Evolutionary conservation across 2,113 vertebrate species (phyloP), one percentile per base, ranked within the genome.

Genomic region (Alaudala cheleensis): DNA sequence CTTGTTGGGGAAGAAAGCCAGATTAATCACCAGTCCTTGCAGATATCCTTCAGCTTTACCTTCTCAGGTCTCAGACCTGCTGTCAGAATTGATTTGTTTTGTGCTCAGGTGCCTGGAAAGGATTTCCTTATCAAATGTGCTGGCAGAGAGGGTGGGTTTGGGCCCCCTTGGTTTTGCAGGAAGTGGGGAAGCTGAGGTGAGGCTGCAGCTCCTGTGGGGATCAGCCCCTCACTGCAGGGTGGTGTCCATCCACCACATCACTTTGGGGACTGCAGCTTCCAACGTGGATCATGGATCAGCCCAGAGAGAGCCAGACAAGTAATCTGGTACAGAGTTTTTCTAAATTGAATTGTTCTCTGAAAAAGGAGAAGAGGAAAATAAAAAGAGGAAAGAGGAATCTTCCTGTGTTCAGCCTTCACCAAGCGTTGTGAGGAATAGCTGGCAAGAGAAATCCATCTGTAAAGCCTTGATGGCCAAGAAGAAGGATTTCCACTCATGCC

Each of bases 401-500:
- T 64, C 29, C 72, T 57, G 33, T 29, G 57, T 64, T 19, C 31
- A 83, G 56, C 17, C 10, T 69, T 84, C 25, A 31, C 53, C 56
- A 79, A 69, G 61, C 2, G 2, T 40, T 4, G 1, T 81, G 81
- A 95, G 26, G 72, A 81, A 92, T 80, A 70, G 34, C 73, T 37
- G 65, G 37, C 79, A 74, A 54, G 33, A 84, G 69, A 84, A 94
- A 87, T 81, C 67, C 33, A 82, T 93, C 90, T 70, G 24, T n/a
- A 88, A 90, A 95, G 45, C 53, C 51, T 64, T 81, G 61, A 85
- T 91, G 54, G 56, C 25, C 34, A 70, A 80, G 61, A 76, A 67
- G 83, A 96, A 81, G 85, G 61, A 93, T 91, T 88, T 86, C 94
- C 65, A 86, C 85, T 83, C 73, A 64, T 20, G 33, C 22, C 57